Conservation (phyloP, 2,113 vertebrate species). For the Caretta caretta region DNA sequence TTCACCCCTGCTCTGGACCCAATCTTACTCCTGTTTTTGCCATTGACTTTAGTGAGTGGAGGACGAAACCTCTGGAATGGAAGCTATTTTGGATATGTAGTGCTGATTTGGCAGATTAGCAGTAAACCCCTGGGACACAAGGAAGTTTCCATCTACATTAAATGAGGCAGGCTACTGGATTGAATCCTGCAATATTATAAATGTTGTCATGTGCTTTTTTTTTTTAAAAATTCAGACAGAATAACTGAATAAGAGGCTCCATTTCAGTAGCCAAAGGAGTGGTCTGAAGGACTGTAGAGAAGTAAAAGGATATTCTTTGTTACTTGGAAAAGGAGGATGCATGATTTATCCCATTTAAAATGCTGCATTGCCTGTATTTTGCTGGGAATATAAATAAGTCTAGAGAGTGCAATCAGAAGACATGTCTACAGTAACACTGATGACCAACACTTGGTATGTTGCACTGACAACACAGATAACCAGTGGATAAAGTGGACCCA, state of each 20-base stretch:
- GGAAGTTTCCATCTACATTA: background rate
- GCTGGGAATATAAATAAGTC: background rate
- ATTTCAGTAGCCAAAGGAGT: background rate
- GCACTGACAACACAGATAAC: background rate
- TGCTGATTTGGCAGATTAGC: constrained; percentile 35
- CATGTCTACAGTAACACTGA: background rate
- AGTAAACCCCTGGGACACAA: background rate
- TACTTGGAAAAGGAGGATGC: background rate
- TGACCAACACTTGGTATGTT: background rate
- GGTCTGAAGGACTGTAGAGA: background rate
- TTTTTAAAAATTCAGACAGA: background rate
- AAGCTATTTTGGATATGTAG: background rate
- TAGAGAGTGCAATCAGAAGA: background rate
- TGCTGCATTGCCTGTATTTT: background rate
- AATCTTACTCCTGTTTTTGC: background rate
- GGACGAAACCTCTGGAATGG: constrained; percentile 22
- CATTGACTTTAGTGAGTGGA: background rate
- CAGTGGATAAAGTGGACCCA: background rate
- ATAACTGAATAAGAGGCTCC: background rate
- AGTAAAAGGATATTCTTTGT: background rate
- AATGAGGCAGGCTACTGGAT: background rate
- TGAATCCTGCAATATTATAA: background rate
- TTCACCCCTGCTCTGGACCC: background rate
- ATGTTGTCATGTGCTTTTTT: background rate
- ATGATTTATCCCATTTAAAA: background rate